Evolutionary conservation across 1,140 invertebrate species (phyloP).

Genomic region (Cryptotermes secundus): DNA sequence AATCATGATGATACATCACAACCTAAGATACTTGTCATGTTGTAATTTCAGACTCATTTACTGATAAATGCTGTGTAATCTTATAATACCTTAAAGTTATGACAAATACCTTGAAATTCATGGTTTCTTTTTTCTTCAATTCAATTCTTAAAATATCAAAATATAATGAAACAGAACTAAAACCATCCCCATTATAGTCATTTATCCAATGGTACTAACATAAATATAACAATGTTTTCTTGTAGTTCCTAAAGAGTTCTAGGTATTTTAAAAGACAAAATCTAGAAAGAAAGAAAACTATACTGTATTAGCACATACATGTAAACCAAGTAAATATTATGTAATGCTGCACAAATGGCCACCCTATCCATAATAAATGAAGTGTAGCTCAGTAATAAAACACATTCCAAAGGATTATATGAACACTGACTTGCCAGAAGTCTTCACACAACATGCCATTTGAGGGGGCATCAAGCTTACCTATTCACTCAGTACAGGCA

Average conservation of each 20-base stretch:
- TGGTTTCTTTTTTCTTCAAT: not conserved
- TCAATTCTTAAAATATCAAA: not conserved
- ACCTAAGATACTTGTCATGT: too few species aligned
- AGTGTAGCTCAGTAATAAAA: not conserved
- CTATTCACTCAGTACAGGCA: constrained; percentile 75
- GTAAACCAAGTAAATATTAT: not conserved
- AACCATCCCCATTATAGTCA: too few species aligned
- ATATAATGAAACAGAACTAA: not conserved
- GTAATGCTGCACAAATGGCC: not conserved
- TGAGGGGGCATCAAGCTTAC: constrained; percentile 45
- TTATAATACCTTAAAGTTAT: too few species aligned
- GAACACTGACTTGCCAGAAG: not conserved
- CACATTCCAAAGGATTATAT: constrained; percentile 17
- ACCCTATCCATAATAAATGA: not conserved
- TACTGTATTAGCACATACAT: not conserved
- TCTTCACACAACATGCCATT: constrained; percentile 27
- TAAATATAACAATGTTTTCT: not conserved
- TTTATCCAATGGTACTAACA: not conserved
- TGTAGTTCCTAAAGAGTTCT: too few species aligned
- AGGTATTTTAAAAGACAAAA: not conserved
- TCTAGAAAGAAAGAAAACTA: not conserved
- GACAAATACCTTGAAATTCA: too few species aligned
- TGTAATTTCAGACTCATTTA: too few species aligned
- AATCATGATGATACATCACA: too few species aligned
- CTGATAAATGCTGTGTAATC: too few species aligned